Evolutionary conservation across 2,797 vertebrate species (phyloP), one percentile per base, ranked within the genome.

Genomic region (Diceros bicornis): DNA sequence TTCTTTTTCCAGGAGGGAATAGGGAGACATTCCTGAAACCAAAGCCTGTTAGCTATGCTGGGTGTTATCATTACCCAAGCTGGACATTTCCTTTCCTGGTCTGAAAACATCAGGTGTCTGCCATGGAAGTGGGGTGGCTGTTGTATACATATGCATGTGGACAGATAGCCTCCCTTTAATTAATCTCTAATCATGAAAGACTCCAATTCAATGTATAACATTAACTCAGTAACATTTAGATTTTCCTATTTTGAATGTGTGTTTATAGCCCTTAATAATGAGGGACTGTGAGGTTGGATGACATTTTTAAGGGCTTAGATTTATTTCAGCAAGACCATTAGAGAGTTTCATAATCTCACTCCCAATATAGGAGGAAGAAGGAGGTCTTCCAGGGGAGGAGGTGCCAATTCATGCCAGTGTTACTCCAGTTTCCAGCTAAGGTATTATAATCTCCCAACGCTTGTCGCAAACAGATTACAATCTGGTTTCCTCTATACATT

Each of bases 231-330:
- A 98, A 98, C 98, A 98, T 98, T 92, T 90, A 89, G 97, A 97
- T 98, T 98, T 98, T 93, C 96, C 93, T 96, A 96, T 97, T 98
- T 97, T 98, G 96, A 97, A 97, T 98, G 98, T 97, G 95, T 98
- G 98, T 98, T 98, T 98, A 98, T 98, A 98, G 92, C 97, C 97
- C 97, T 89, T 97, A 97, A 98, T 97, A 98, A 98, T 98, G 98
- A 98, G 93, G 96, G 96, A 98, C 94, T 94, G 21, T 97, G 98
- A 82, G 23, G n/a, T 20, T 91, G 71, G n/a, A 62, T 95, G 96
- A 97, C 98, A 96, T 98, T 98, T 96, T 99, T 98, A 98, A 98
- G 95, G 97, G 77, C 97, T 98, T 96, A 83, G 78, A 98, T 98
- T 98, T 98, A 98, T 98, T 98, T 96, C 71, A 11, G 61, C 0